Evolutionary conservation across 1,140 invertebrate genomes (phyloP).

Genomic region (Tigriopus japonicus): DNA sequence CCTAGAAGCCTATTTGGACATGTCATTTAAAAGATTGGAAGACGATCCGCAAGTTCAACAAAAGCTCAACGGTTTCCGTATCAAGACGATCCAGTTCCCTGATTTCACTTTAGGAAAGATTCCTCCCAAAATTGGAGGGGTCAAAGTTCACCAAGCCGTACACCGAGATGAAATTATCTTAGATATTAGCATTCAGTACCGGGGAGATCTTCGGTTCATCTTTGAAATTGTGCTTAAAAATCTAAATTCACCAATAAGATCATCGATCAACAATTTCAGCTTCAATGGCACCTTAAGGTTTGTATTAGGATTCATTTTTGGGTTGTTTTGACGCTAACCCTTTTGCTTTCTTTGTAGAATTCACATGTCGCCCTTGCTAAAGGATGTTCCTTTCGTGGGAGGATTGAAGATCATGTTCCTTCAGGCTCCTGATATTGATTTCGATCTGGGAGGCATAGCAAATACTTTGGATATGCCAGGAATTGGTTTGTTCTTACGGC

Average conservation of each 20-base stretch:
- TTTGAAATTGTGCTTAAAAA: background rate
- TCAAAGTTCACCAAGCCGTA: background rate
- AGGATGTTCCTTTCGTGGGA: conserved; percentile 4
- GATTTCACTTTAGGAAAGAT: background rate
- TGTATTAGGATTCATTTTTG: background rate
- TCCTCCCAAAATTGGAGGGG: conserved; percentile 2
- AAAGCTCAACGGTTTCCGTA: background rate
- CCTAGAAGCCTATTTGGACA: background rate
- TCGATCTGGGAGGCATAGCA: background rate
- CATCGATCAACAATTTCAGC: background rate
- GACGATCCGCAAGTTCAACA: background rate
- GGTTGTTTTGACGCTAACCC: too few relatives aligned
- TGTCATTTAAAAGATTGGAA: background rate
- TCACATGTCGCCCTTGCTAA: background rate
- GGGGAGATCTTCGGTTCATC: background rate
- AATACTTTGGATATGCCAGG: conserved; percentile 5
- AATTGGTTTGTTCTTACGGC: background rate
- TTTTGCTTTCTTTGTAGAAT: background rate
- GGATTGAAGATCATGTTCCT: conserved; percentile 1
- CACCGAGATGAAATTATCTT: conserved; percentile 9
- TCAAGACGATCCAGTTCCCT: background rate
- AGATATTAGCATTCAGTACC: background rate
- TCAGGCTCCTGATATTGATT: conserved; percentile 6
- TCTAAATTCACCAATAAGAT: background rate
- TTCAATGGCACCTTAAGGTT: background rate